Evolutionary conservation across 2,113 vertebrate species (phyloP).

Genomic region (Coryphaenoides rupestris): DNA sequence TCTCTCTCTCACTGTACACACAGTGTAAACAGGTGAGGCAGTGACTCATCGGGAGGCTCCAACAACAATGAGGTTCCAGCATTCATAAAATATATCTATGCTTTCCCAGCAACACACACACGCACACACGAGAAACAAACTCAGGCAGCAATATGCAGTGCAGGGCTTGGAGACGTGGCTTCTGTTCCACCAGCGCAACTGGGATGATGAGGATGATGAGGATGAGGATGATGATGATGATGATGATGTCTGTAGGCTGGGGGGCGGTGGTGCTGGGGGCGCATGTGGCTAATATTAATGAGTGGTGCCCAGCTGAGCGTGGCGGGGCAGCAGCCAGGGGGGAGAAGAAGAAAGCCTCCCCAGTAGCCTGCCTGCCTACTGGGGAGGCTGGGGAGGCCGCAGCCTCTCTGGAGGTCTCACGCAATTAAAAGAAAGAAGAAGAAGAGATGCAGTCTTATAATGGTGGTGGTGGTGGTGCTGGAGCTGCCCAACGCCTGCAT

Average conservation of each 20-base stretch:
- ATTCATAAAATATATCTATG: too few species aligned
- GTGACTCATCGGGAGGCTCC: too few species aligned
- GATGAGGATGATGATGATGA: too few species aligned
- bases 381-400: constrained; percentile 26
- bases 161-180: constrained; percentile 7
- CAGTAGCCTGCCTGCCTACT: constrained; percentile 38
- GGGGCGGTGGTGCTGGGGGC: too few species aligned
- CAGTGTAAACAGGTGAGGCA: too few species aligned
- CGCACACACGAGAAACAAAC: constrained; percentile 13
- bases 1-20: too few species aligned
- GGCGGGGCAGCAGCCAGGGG: constrained; percentile 23
- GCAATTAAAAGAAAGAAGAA: neutral
- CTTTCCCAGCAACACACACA: constrained; percentile 15
- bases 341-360: constrained; percentile 56
- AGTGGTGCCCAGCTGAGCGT: neutral
- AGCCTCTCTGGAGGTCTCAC: constrained; percentile 22
- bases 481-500: constrained; percentile 31
- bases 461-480: constrained; percentile 29
- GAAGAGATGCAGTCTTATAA: constrained; percentile 21
- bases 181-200: too few species aligned
- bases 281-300: constrained; percentile 63
- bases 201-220: too few species aligned
- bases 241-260: constrained; percentile 31
- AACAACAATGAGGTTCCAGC: too few species aligned
- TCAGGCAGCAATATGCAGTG: constrained; percentile 34